Base-by-base conservation (phyloP, 2,888 invertebrate species). In the Anoplius nigerrimus region DNA sequence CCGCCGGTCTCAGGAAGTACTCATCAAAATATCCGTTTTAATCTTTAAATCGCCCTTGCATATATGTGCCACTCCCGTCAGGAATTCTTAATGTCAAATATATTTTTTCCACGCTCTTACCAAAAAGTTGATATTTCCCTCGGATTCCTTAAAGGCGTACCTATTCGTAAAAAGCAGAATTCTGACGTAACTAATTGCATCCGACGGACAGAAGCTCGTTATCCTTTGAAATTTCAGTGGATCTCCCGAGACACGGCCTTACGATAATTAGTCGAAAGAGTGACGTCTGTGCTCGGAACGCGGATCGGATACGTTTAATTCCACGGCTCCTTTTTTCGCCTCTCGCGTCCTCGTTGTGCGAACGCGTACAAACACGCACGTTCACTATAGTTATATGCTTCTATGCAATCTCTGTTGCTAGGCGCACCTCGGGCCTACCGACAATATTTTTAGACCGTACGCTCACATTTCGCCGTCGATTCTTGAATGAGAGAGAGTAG, bases 391-490 rank as follows among this genome's bases (percentile, higher is more conserved):
- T 81, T 82, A 70, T 55, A 74, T 80, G 81, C 77, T 79, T 81
- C 83, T 80, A 82, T 84, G 83, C 84, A 84, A 81, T 81, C 82
- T 80, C 84, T 84, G 84, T 84, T 84, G 84, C 84, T 84, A 84
- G 84, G 84, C 84, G 84, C 84, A 84, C 80, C 83, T 80, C 74
- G 74, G 46, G 69, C 74, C 77, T 78, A 75, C 81, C 69, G 74
- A 55, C 79, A 82, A 84, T 84, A 84, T 84, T 84, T 84, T 84
- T 84, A 84, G 84, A 84, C 81, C 74, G 79, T 80, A 80, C 80
- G 76, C 72, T 80, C 80, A 79, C 83, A 79, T 84, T 82, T 83
- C 79, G 75, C 72, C 69, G 76, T 53, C 58, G 60, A 72, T 75
- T 80, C 70, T 65, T 76, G 70, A 76, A 80, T 73, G 75, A 69